Evolutionary conservation across 2,113 vertebrate genomes (phyloP), one percentile per base, ranked within the genome.

Genomic region (Burhinus bistriatus): DNA sequence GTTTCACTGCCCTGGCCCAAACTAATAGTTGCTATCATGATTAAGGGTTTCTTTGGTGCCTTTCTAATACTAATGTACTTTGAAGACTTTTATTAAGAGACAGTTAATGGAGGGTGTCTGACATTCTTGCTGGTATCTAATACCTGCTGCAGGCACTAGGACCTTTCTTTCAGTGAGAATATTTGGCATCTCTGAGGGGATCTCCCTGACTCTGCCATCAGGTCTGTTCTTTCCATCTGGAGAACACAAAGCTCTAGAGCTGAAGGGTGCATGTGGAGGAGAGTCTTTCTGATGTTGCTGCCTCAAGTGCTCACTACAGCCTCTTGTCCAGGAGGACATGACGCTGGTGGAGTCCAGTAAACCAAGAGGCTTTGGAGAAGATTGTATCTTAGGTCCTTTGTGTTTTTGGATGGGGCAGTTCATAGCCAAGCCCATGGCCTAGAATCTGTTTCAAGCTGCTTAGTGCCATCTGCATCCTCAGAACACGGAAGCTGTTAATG

Each of bases 1-100:
- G 16, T 94, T 97, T 87, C 83, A 49, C 47, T 95, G 85, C 47
- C 85, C 83, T 86, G 83, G 69, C 76, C 81, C 86, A 88, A 96
- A 95, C 36, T 42, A 92, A 91, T 57, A 66, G 61, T 40, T 91
- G 25, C 47, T 73, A 36, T 86, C 66, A 64, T 38, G 73, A 89
- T 93, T 80, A 91, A 93, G 52, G 30, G 49, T 94, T 95, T 87
- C 75, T 95, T 93, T 81, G 69, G 17, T 96, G 86, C 75, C 64
- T 94, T 93, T 88, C 85, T 93, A 61, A 88, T 70, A 57, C 40
- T 44, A 91, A 82, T 59, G 55, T 45, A 51, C 62, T 90, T 82
- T 54, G 68, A 86, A 89, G 71, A 49, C 55, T 80, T 87, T 61
- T 62, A 58, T 87, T 73, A 83, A 73, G 85, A 79, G 58, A 5